Percentiles rank a stretch among this genome's conserved stretches.
Evolutionary conservation across 2,113 vertebrate species (phyloP).

Genomic region (Notothenia rossii): DNA sequence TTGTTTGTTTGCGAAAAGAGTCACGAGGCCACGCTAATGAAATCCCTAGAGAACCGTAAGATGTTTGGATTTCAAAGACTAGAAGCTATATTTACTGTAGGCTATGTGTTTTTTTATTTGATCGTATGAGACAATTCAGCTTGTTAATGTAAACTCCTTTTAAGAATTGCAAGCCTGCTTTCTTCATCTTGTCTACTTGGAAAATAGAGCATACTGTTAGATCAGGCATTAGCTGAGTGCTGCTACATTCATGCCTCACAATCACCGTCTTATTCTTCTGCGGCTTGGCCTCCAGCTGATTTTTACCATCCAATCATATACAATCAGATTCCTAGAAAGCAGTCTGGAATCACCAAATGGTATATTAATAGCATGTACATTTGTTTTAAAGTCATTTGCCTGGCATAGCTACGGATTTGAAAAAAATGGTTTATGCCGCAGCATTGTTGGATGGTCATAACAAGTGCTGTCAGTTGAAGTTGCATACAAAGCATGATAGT

Average conservation of each 20-base stretch:
- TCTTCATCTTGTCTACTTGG: background rate
- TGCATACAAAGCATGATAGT: too few species aligned
- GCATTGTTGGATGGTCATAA: too few species aligned
- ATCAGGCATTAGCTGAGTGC: background rate
- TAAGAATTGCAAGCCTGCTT: background rate
- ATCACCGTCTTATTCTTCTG: slow-evolving; percentile 10
- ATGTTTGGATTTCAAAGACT: slow-evolving; percentile 15
- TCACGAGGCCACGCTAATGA: slow-evolving; percentile 32
- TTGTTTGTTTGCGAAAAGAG: slow-evolving; percentile 35
- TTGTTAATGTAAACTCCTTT: slow-evolving; percentile 10
- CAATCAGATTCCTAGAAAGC: background rate
- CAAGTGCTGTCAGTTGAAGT: too few species aligned
- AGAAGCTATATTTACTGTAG: slow-evolving; percentile 10
- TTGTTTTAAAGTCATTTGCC: too few species aligned
- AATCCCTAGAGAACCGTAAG: slow-evolving; percentile 32
- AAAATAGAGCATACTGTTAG: background rate
- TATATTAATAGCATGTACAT: too few species aligned
- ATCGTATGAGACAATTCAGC: background rate
- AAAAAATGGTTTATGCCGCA: too few species aligned
- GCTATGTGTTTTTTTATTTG: slow-evolving; percentile 1
- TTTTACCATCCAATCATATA: background rate
- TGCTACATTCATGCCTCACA: background rate
- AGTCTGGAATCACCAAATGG: too few species aligned
- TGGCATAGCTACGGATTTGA: too few species aligned
- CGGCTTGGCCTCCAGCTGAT: slow-evolving; percentile 10